These are phyloP conservation scores for Cirrhinus mrigala DNA, from an alignment of 2,797 vertebrate genomes.

Conservation along the genomic window DNA sequence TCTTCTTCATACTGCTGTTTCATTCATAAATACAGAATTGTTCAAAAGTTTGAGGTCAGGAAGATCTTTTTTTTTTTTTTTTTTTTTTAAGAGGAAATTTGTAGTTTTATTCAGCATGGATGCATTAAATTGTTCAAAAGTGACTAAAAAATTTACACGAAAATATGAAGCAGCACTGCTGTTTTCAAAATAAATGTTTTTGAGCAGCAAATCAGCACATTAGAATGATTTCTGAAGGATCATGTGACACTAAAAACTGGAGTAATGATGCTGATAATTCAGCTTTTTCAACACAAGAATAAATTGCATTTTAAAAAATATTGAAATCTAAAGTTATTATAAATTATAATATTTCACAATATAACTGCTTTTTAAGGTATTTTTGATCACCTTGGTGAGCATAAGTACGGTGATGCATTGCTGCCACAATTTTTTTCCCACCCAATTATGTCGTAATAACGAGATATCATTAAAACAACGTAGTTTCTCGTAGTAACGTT, in stretches of 20 bases:
- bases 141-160: not conserved
- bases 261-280: not conserved
- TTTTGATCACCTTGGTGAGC: no score
- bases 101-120: not conserved
- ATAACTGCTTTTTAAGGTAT: not conserved
- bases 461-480: no score
- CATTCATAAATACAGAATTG: not conserved
- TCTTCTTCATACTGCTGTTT: not conserved
- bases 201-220: not conserved
- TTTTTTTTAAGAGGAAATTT: not conserved
- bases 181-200: not conserved
- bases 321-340: no score
- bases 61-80: not conserved
- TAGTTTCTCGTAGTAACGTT: no score
- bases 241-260: not conserved
- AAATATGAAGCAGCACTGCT: not conserved
- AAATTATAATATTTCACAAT: conserved; percentile 9
- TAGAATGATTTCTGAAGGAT: not conserved
- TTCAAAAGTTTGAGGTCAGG: not conserved
- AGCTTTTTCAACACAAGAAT: not conserved
- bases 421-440: no score
- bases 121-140: not conserved
- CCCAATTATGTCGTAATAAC: no score
- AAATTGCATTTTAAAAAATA: not conserved
- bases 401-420: no score